Base-by-base conservation (phyloP, 2,797 vertebrate genomes). In the Uromys caudimaculatus region DNA sequence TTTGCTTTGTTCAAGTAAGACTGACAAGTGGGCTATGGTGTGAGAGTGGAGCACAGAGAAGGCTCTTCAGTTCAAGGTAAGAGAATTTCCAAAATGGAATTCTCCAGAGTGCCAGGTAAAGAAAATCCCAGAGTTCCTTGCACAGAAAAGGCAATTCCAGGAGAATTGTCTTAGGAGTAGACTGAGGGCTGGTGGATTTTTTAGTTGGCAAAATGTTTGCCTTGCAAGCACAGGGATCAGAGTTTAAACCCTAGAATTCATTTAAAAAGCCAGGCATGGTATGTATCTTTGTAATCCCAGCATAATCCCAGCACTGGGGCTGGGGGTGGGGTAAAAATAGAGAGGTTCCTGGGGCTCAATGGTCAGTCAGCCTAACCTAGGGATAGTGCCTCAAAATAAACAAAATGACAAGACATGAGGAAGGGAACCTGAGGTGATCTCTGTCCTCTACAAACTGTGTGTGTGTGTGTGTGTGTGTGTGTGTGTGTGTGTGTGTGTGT, bases 391-490 rank as follows among this genome's bases (percentile, higher is more conserved):
- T 75, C n/a, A 88, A 32, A 32, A 44, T 29, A 84, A 62, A 44
- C 13, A 47, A 27, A n/a, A 29, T 1, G 0, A 54, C 2, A 14
- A 56, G 13, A 12, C 14, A 12, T 13, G 24, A 21, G 16, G 10
- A 75, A 44, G 13, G 3, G 32, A 19, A 32, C n/a, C 14, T 12
- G 85, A 73, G 85, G 67, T 38, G 12, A 47, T 56, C 50, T 52
- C 85, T 88, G 50, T 16, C n/a, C 1, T 19, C 35, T 56, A 38
- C 0, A 32, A 35, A 54, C 50, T 44, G 44, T 44, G 44, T 44
- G 44, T 44, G 44, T 44, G 3, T 29, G 47, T 41, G n/a, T 21
- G 8, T 41, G 3, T 29, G 47, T 41, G n/a, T 21, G 8, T 41
- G 3, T 29, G 47, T 41, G n/a, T 21, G 8, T 41, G 3, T 29